Evolutionary conservation across 2,888 invertebrate genomes (phyloP), one percentile per base, ranked within the genome.

Genomic region (Coremacera marginata): DNA sequence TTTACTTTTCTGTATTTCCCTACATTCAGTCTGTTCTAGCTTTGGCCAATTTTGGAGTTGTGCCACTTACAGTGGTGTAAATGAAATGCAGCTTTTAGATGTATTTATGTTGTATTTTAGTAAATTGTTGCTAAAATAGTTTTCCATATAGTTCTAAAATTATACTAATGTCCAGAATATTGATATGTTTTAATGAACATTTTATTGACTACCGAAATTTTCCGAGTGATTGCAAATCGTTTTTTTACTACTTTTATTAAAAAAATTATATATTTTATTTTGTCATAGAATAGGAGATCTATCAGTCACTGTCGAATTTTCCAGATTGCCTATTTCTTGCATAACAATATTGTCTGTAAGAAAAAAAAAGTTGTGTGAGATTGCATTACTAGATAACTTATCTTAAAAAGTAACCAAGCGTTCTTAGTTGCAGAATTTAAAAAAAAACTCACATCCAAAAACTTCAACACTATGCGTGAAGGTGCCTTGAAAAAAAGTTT

Each of bases 181-280:
- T 68, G 60, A 77, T 73, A 79, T 79, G 76, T 70, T 80, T 80
- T 80, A 80, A 80, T 81, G 72, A 75, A 79, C 78, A 31, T 76
- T 72, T 65, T 70, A 62, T 74, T 76, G 68, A 51, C 51, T 51
- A 51, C 51, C 3, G 27, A 34, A 65, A 44, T 44, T 49, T 9
- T 68, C 68, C 22, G 68, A 19, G 4, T 49, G 49, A 22, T 44
- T 4, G 31, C 3, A 31, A 31, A 31, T 31, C 31, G 31, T 31
- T 31, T 31, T 31, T 31, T 5, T 31, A 31, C 31, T 31, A 31
- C 31, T 4, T 31, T 5, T 31, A 31, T 31, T n/a, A n/a, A n/a
- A n/a, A n/a, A n/a, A n/a, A n/a, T n/a, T n/a, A n/a, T n/a, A n/a
- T n/a, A n/a, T n/a, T n/a, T n/a, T n/a, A n/a, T n/a, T n/a, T n/a